Evolutionary conservation across 1,140 invertebrate genomes (phyloP).

Genomic region (Camponotus floridanus): DNA sequence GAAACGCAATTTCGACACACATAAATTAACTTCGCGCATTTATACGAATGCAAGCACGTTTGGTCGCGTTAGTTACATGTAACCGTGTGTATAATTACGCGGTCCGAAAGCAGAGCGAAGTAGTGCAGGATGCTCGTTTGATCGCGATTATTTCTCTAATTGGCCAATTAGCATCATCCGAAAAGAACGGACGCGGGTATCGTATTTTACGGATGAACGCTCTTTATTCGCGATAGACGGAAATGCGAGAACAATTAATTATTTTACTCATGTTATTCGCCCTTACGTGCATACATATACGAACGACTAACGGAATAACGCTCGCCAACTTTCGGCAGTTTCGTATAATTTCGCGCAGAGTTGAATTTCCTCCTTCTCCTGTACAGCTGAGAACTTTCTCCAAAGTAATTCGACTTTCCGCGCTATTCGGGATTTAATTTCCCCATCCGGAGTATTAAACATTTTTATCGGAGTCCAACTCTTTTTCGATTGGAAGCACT

Average conservation of each 20-base stretch:
- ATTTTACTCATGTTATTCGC: constrained; percentile 35
- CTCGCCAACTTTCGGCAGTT: constrained; percentile 45
- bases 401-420: constrained; percentile 61
- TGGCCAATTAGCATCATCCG: constrained; percentile 52
- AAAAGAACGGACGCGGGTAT: constrained; percentile 8
- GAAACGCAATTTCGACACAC: constrained; percentile 58
- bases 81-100: constrained; percentile 30
- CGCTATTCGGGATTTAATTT: constrained; percentile 52
- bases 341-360: constrained; percentile 53
- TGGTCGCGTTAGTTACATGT: constrained; percentile 47
- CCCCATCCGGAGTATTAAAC: constrained; percentile 43
- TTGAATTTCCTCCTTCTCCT: constrained; percentile 27
- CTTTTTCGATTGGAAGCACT: constrained; percentile 42
- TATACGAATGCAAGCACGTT: constrained; percentile 33
- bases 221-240: background rate
- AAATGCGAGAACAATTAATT: constrained; percentile 49
- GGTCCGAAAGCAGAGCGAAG: background rate
- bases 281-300: constrained; percentile 8
- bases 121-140: background rate
- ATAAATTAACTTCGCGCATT: constrained; percentile 20
- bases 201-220: constrained; percentile 48
- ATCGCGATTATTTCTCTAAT: constrained; percentile 64
- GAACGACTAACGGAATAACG: constrained; percentile 16
- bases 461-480: constrained; percentile 50
- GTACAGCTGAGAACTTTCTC: constrained; percentile 29